Percentiles rank a stretch among this genome's conserved stretches.
These are phyloP conservation scores for Meloidogyne floridensis DNA, from an alignment of 1,140 invertebrate species.

Conservation along the genomic window DNA sequence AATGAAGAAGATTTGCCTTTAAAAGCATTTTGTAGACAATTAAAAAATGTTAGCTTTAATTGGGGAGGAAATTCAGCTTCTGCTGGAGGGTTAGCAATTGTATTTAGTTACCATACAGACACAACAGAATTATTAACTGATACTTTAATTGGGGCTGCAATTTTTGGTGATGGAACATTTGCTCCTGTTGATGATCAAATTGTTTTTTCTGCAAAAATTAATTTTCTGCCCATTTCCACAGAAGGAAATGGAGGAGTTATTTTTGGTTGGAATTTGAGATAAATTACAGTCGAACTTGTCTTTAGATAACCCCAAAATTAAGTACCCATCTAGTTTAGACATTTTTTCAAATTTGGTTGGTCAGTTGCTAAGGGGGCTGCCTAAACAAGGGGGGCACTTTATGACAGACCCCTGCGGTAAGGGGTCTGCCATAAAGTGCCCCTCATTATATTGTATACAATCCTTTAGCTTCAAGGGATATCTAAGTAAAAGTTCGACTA, in stretches of 20 bases:
- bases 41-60: constrained; percentile 16
- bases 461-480: too few species aligned
- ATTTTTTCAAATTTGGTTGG: too few species aligned
- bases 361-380: too few species aligned
- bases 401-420: too few species aligned
- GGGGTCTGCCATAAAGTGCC: too few species aligned
- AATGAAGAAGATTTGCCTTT: constrained; percentile 17
- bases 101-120: constrained; percentile 29
- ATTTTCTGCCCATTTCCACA: background rate
- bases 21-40: constrained; percentile 34
- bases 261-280: background rate
- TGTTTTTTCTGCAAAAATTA: constrained; percentile 25
- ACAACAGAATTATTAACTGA: constrained; percentile 13
- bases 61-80: background rate
- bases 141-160: constrained; percentile 1
- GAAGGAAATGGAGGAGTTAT: constrained; percentile 1
- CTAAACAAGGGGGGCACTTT: too few species aligned
- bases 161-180: constrained; percentile 20
- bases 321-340: too few species aligned
- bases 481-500: too few species aligned
- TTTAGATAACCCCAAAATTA: too few species aligned
- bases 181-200: constrained; percentile 16
- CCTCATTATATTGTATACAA: too few species aligned
- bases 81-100: constrained; percentile 5
- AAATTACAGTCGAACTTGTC: background rate